phyloP scores from a whole-genome alignment of 1,140 invertebrate genomes.

The Tribolium madens region DNA sequence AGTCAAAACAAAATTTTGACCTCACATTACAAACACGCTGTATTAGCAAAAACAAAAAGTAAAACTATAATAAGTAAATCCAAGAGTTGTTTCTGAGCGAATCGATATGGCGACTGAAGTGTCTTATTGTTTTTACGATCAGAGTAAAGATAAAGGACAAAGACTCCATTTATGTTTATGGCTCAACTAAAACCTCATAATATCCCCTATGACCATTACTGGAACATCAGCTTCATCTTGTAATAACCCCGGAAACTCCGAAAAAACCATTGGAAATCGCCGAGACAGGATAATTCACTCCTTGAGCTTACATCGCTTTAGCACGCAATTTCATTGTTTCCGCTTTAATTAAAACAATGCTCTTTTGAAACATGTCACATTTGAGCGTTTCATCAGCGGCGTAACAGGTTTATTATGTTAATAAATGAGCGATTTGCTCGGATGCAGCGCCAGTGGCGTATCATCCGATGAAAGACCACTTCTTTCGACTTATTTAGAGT shows the following conservation, averaged over 20 bases:
- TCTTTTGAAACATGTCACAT: slow-evolving; percentile 3
- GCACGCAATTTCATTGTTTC: slow-evolving; percentile 27
- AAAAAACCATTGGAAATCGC: slow-evolving; percentile 10
- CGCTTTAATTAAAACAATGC: slow-evolving; percentile 20
- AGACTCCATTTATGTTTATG: slow-evolving; percentile 27
- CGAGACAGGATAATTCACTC: slow-evolving; percentile 32
- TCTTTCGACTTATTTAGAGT: not conserved
- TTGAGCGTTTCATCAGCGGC: not conserved
- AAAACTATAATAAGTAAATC: not conserved
- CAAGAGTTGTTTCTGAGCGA: not conserved
- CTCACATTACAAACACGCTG: too few species aligned
- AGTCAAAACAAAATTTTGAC: too few species aligned
- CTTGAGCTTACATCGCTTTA: slow-evolving; percentile 2
- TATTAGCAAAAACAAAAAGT: not conserved
- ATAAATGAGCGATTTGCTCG: not conserved
- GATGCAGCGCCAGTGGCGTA: not conserved
- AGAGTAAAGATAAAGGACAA: slow-evolving; percentile 29
- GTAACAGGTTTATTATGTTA: not conserved
- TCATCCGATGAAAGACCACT: not conserved
- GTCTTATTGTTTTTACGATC: slow-evolving; percentile 23
- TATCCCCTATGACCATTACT: slow-evolving; percentile 16
- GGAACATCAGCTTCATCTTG: slow-evolving; percentile 19
- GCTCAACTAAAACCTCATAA: slow-evolving; percentile 6
- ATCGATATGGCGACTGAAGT: not conserved
- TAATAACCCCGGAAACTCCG: not conserved